These are phyloP conservation scores for Tiliacea citrago DNA, from an alignment of 2,888 invertebrate genomes.

Conservation along the genomic window DNA sequence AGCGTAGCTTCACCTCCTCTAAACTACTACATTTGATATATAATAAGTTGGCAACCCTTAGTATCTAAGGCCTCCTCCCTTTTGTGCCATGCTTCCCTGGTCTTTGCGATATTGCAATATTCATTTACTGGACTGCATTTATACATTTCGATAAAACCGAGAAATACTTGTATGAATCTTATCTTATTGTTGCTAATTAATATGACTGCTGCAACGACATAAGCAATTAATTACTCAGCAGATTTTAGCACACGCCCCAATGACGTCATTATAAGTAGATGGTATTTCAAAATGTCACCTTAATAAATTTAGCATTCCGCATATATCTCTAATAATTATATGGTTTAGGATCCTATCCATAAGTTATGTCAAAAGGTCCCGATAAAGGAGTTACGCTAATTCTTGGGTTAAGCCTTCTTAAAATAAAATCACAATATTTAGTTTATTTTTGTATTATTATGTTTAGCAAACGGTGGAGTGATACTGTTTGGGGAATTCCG, in stretches of 20 bases:
- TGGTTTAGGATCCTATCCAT: conserved; percentile 40
- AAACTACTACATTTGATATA: too few species aligned
- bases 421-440: conserved; percentile 42
- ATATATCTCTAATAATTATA: conserved; percentile 59
- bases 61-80: too few species aligned
- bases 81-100: too few species aligned
- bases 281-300: conserved; percentile 62
- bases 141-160: conserved; percentile 1
- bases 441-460: conserved; percentile 53
- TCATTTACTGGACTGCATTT: not conserved
- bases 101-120: not conserved
- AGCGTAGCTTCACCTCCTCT: too few species aligned
- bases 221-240: conserved; percentile 32
- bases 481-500: conserved; percentile 36
- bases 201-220: conserved; percentile 1
- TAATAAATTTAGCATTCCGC: conserved; percentile 39
- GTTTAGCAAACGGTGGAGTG: conserved; percentile 25
- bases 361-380: conserved; percentile 48
- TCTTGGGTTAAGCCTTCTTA: conserved; percentile 33
- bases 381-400: conserved; percentile 40
- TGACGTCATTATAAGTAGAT: conserved; percentile 47
- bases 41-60: too few species aligned
- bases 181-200: conserved; percentile 11
- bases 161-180: not conserved
- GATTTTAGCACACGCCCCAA: conserved; percentile 24